Base-by-base conservation (phyloP, 2,888 invertebrate genomes). In the Caenorhabditis zanzibari region DNA sequence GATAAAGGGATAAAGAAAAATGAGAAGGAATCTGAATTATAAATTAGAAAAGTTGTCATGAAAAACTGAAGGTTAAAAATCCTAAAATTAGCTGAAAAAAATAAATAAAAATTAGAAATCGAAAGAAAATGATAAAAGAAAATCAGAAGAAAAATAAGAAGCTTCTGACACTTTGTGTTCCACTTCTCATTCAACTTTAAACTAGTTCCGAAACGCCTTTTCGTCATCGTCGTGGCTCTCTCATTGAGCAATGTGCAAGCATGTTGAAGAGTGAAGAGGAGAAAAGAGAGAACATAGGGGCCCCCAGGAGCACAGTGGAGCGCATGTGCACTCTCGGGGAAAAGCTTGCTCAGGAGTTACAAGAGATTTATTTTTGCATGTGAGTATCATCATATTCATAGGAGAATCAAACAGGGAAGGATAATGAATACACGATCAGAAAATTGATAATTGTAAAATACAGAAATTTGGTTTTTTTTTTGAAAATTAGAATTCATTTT, bases 181-280 rank as follows among this genome's bases (percentile, higher is more conserved):
- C 14, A 44, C 24, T 12, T 41, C 28, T 10, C 10, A 24, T 24
- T 69, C 76, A 59, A 77, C 77, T 77, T 77, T 77, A 77, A 77
- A 77, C 77, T 77, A 19, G 69, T 71, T 77, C n/a, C 77, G 49
- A 75, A 75, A 54, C 35, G 22, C 26, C 9, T 19, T 19, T 47
- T 7, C n/a, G 47, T 19, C 6, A 16, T 44, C 44, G 16, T 47
- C 19, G 47, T 19, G n/a, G 32, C n/a, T 26, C 32, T 56, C 74
- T 75, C 74, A 64, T 26, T 74, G 75, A 75, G 75, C 75, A 76
- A 66, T 66, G 68, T 28, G 73, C 35, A 38, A 38, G 38, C 38
- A 38, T 47, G 58, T 22, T 19, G 49, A 49, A 19, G 49, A 28
- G 75, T 58, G 61, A 28, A 49, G 56, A 35, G 47, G 44, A 63